Base-by-base conservation (phyloP, 1,140 invertebrate genomes). In the Magallana gigas region DNA sequence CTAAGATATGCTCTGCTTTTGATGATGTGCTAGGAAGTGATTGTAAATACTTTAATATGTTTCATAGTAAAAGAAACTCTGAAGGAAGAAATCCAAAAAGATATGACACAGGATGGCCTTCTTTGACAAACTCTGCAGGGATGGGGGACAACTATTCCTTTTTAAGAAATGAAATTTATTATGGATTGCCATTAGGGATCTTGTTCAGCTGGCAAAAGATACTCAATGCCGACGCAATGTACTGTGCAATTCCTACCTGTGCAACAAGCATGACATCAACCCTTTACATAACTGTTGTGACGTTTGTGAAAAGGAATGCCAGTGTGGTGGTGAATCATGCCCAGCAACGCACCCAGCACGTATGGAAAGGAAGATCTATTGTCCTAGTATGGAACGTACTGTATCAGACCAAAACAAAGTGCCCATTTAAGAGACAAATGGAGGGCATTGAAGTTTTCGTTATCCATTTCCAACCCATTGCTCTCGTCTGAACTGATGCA, bases 61-160 rank as follows among this genome's bases (percentile, higher is more conserved):
- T 81, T 57, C 87, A 88, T 18, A 85, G 84, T 18, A 88, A 68
- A 18, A 81, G 87, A 88, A n/a, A 82, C n/a, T 6, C 62, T 88
- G 18, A 86, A 88, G 56, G 23, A 57, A 18, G 16, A 85, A 18
- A 88, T 88, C 36, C 48, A 84, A 48, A 56, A 62, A 56, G 84
- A 88, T 18, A 86, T 88, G 88, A 48, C 56, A 11, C 16, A 36
- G 14, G 82, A 89, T 36, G 85, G 88, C 8, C 71, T 48, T 7
- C 71, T 87, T 2, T 56, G 85, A 89, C 88, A 29, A 87, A 86
- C 18, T 23, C 64, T 71, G 64, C 64, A 71, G 64, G 64, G 29
- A 71, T 71, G 64, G 18, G 64, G 11, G 57, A 87, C 14, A 87
- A 89, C 64, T 87, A 87, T 58, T 29, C 60, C 8, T 36, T 18